Percentiles rank a stretch among this genome's conserved stretches.
phyloP scores from a whole-genome alignment of 2,888 invertebrate species.

The Agelastica alni region DNA sequence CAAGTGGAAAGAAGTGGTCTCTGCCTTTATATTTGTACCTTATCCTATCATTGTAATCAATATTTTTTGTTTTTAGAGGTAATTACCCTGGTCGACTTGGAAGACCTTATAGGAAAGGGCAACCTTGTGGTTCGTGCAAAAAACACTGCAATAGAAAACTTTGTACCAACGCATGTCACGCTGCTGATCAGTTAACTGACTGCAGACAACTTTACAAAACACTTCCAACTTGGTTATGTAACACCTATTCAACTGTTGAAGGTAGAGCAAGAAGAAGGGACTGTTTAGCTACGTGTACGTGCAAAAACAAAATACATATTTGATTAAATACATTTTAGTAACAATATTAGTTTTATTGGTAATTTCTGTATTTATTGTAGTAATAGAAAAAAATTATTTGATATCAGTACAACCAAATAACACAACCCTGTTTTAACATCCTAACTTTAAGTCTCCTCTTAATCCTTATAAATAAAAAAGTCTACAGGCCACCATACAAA shows the following conservation, averaged over 20 bases:
- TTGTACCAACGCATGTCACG: conserved; percentile 74
- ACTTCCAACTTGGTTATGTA: conserved; percentile 66
- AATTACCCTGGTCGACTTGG: conserved; percentile 67
- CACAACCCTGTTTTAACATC: no score
- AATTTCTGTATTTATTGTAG: no score
- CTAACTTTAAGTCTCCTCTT: no score
- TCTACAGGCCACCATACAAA: no score
- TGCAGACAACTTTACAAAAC: conserved; percentile 66
- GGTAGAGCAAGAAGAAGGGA: conserved; percentile 61
- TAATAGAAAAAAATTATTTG: no score
- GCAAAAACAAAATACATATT: conserved; percentile 63
- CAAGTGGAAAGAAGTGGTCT: no score
- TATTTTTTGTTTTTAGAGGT: conserved; percentile 62
- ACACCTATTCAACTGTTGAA: conserved; percentile 58
- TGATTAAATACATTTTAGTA: conserved; percentile 32
- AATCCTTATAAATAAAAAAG: no score
- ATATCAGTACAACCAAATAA: no score
- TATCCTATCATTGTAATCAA: not conserved
- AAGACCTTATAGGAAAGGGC: conserved; percentile 70
- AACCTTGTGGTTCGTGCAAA: conserved; percentile 69
- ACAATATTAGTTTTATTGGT: not conserved
- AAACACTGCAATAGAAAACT: conserved; percentile 67
- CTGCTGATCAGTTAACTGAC: conserved; percentile 73
- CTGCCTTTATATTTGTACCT: no score
- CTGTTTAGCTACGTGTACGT: conserved; percentile 77